These are phyloP conservation scores for Sciurus niger DNA, from an alignment of 2,113 vertebrate species.

Conservation along the genomic window DNA sequence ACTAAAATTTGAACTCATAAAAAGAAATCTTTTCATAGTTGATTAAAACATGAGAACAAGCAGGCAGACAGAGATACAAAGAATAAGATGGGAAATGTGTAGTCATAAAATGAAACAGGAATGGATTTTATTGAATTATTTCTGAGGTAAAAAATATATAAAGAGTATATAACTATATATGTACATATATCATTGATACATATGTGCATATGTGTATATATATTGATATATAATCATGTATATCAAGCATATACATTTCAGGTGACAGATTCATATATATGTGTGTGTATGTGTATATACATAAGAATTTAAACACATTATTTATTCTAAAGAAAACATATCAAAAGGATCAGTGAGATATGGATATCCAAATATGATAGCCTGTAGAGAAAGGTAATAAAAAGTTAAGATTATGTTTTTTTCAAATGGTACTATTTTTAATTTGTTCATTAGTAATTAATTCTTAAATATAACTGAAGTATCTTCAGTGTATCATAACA, in stretches of 20 bases:
- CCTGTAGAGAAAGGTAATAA: background rate
- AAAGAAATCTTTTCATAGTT: background rate
- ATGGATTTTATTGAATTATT: background rate
- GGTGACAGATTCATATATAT: background rate
- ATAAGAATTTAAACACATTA: background rate
- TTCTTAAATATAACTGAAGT: background rate
- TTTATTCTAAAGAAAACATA: background rate
- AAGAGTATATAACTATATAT: no score
- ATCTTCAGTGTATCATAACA: no score
- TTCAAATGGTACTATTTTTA: background rate
- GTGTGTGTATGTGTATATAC: background rate
- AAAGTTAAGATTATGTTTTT: background rate
- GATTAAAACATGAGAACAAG: background rate
- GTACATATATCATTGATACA: background rate
- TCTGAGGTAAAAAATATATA: background rate
- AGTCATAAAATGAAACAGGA: background rate
- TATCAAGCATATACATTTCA: background rate
- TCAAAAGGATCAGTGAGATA: background rate
- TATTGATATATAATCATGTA: background rate
- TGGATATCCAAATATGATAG: background rate
- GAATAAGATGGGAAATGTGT: background rate
- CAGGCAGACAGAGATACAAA: background rate
- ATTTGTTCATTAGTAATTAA: background rate
- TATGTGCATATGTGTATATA: no score
- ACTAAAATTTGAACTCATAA: background rate